These are phyloP conservation scores for Pollenia griseotomentosa DNA, from an alignment of 2,888 invertebrate genomes.

Conservation along the genomic window DNA sequence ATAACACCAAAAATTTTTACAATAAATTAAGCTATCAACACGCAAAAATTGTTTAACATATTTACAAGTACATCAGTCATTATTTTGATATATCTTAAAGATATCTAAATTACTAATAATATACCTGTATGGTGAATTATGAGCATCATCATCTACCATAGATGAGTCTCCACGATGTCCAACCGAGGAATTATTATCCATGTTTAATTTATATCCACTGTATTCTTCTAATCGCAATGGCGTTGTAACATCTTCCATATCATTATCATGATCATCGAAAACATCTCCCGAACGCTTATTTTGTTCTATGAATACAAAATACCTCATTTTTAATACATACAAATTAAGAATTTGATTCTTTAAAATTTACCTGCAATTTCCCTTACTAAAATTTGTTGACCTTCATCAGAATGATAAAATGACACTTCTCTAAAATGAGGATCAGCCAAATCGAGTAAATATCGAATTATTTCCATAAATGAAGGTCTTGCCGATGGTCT, in stretches of 20 bases:
- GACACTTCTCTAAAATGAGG: slow-evolving; percentile 86
- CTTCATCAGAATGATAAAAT: slow-evolving; percentile 88
- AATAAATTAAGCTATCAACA: slow-evolving; percentile 11
- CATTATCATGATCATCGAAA: slow-evolving; percentile 78
- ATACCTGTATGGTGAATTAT: slow-evolving; percentile 83
- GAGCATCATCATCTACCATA: slow-evolving; percentile 80
- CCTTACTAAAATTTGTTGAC: slow-evolving; percentile 77
- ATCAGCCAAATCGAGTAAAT: slow-evolving; percentile 88
- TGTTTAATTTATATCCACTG: slow-evolving; percentile 81
- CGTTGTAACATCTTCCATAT: slow-evolving; percentile 83
- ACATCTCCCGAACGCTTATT: slow-evolving; percentile 75
- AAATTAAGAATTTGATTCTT: neutral
- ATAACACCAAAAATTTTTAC: slow-evolving; percentile 41
- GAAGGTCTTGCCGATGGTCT: slow-evolving; percentile 91
- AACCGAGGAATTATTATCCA: slow-evolving; percentile 81
- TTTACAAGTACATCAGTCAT: neutral
- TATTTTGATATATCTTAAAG: neutral
- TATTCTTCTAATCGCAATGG: slow-evolving; percentile 83
- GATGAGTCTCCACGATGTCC: slow-evolving; percentile 81
- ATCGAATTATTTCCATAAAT: slow-evolving; percentile 92
- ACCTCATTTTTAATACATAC: neutral
- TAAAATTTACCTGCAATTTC: slow-evolving; percentile 75
- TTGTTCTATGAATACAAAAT: slow-evolving; percentile 54
- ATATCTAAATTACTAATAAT: slow-evolving; percentile 54
- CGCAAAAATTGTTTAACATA: slow-evolving; percentile 13